Base-by-base conservation (phyloP, 2,888 invertebrate genomes). In the Sesamia inferens region DNA sequence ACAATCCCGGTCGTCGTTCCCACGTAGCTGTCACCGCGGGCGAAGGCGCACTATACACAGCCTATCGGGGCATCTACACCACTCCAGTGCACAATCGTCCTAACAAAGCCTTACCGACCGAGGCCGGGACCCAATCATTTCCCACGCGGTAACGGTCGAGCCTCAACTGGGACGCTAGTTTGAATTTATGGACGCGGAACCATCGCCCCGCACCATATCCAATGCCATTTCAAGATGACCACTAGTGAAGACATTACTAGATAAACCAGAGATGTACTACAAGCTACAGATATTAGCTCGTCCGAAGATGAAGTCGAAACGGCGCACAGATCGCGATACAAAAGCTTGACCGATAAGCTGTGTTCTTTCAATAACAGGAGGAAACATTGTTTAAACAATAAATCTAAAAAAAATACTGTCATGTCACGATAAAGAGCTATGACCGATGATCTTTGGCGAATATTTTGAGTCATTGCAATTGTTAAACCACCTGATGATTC, bases 71-170 rank as follows among this genome's bases (percentile, higher is more conserved):
- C 94, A 96, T 96, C 96, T 96, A 94, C 94, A 92, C 93, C 92
- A 92, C 93, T 92, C 93, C 91, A 90, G 95, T 95, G 96, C 95
- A 96, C 96, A 96, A 94, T 95, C 95, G 94, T 93, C 95, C 94
- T 95, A 96, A 96, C 96, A 96, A 96, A 96, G 95, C 93, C 91
- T 93, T 91, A 91, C 93, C 93, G 93, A 88, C 91, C 88, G 89
- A 87, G 84, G 90, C 89, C 89, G 89, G 90, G 93, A 91, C 93
- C 94, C 94, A 94, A 94, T 94, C 94, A 94, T 94, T 95, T 96
- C 96, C 96, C 96, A 96, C 96, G 96, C 93, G 94, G 93, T 96
- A 96, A 95, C 96, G 95, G 96, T 94, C 92, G 91, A 89, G 87
- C 91, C 92, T 92, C 92, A 92, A 92, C 92, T 90, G 90, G 90